Evolutionary conservation across 1,140 invertebrate genomes (phyloP), one percentile per base, ranked within the genome.

Genomic region (Aricia agestis): DNA sequence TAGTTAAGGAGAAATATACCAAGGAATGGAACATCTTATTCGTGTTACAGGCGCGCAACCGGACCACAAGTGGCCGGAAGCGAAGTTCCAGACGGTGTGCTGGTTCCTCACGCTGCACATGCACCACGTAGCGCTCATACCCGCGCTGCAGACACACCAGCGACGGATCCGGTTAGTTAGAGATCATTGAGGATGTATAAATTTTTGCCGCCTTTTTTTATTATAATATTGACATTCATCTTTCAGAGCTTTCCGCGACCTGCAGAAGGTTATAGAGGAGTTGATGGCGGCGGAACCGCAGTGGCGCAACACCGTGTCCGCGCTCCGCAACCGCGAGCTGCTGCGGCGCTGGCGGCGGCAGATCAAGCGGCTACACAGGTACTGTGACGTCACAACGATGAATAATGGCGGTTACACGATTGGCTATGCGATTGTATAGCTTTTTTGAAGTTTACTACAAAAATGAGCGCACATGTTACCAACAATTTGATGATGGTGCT

Each of bases 21-120:
- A 0, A 36, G 6, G 6, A 36, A 36, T 6, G 9, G 6, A 7
- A 36, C 45, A 52, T 13, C 4, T 52, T 42, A 9, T 42, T 42
- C 1, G 41, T 69, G 63, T 25, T 70, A 31, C 63, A 94, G 93
- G 87, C 72, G 88, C 87, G 36, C 92, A 93, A 73, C 91, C 92
- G 42, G 84, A 78, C 17, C 93, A 94, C 79, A 89, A 91, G 63
- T 96, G 95, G 95, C 93, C 94, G 57, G 95, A 97, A 69, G 93
- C 95, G 0, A 99, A 98, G 82, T 99, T 99, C 90, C 95, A 97
- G 32, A 99, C 98, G 0, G 97, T 98, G 77, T 99, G 98, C 85
- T 99, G 98, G 97, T 99, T 98, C 89, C 91, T 99, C 36, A 99
- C 98, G 0, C 92, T 99, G 13, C 97, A 98, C 84, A 97, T 96